Percentiles rank a stretch among this genome's conserved stretches.
Evolutionary conservation across 2,888 invertebrate genomes (phyloP).

Genomic region (Phaonia tiefii): DNA sequence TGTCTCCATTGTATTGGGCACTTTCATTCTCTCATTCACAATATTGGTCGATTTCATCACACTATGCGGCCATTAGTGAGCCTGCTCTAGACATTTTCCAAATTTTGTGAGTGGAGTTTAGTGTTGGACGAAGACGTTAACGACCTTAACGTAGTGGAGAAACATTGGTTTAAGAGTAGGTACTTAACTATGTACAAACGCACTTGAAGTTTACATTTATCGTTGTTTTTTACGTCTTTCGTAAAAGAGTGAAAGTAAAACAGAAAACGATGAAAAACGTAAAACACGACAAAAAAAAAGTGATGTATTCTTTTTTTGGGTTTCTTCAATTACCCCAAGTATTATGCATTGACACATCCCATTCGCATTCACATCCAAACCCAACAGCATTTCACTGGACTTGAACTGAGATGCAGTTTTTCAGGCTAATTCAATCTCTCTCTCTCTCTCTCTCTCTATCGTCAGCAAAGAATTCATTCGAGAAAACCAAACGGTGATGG

Average conservation of each 20-base stretch:
- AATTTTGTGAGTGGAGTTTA: not conserved
- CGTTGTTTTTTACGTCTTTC: constrained; percentile 1
- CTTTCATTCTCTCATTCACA: not conserved
- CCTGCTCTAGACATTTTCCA: not conserved
- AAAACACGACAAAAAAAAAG: constrained; percentile 1
- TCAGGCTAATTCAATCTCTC: too few relatives aligned
- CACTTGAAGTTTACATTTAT: not conserved
- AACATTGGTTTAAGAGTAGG: too few relatives aligned
- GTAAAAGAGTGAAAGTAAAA: constrained; percentile 34
- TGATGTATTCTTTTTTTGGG: not conserved
- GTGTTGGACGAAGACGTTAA: too few relatives aligned
- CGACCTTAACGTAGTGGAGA: too few relatives aligned
- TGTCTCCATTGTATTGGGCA: not conserved
- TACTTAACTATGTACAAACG: not conserved
- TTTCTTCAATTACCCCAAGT: not conserved
- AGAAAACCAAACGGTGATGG: too few relatives aligned
- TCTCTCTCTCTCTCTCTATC: too few relatives aligned
- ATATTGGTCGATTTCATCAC: not conserved
- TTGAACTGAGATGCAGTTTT: too few relatives aligned
- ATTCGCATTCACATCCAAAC: not conserved
- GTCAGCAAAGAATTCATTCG: too few relatives aligned
- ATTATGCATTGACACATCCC: constrained; percentile 22
- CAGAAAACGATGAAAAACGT: constrained; percentile 10
- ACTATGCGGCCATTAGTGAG: not conserved
- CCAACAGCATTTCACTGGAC: not conserved